Evolutionary conservation across 2,113 vertebrate species (phyloP), one percentile per base, ranked within the genome.

Genomic region (Triplophysa siluroides): DNA sequence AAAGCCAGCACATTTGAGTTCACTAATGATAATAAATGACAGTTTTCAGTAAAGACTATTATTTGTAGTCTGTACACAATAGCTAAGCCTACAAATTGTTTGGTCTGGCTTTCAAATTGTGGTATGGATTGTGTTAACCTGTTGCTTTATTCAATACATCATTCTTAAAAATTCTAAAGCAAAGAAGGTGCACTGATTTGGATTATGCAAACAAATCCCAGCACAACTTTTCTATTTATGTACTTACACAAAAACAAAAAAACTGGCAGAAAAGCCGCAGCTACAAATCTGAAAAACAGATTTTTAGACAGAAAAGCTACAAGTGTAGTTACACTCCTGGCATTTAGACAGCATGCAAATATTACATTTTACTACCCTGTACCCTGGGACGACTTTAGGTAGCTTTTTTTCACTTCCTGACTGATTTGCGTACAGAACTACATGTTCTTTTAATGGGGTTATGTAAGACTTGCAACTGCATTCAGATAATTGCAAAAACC

Each of bases 401-500:
- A 2, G 43, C 43, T 63, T 64, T 65, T 26, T 38, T 1, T 19
- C 3, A 47, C 4, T 16, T 29, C 13, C 12, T 38, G 33, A 38
- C 33, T 60, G 54, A 16, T 74, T 74, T 74, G 54, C 71, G 38
- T 74, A 61, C n/a, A 74, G 23, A 74, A 61, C 2, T 23, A 61
- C 12, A 60, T 7, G 56, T 13, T n/a, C 26, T 1, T 14, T 71
- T 11, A 70, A 47, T 11, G 68, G 52, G 18, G 47, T 54, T n/a
- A 54, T 29, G 68, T 12, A 54, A 70, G 50, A 52, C 50, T 52
- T 18, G 47, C 68, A 52, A 70, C 10, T 19, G 6, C 29, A 16
- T 52, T 52, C 14, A 12, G 43, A 45, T 1, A 11, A 4, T 45
- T 45, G 43, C 12, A 12, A 45, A 45, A 45, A 12, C 10, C 43